phyloP scores from a whole-genome alignment of 2,797 vertebrate species.

The Syndactyla subalaris region DNA sequence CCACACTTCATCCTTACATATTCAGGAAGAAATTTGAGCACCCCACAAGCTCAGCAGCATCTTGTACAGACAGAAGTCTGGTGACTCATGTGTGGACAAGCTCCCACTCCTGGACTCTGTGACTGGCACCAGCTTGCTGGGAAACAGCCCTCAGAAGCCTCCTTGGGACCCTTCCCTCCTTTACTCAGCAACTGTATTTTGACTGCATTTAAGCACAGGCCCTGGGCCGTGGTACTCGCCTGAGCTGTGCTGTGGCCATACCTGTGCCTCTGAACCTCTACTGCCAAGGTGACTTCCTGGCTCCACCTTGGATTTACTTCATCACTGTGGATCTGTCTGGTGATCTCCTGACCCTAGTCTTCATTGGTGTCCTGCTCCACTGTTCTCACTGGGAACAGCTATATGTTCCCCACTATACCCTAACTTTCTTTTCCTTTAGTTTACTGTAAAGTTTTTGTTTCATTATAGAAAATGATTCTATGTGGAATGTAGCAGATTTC shows the following conservation, averaged over 20 bases:
- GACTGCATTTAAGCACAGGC: background rate
- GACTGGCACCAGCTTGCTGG: background rate
- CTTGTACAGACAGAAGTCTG: background rate
- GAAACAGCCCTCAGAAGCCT: background rate
- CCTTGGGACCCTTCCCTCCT: background rate
- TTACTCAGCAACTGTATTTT: background rate
- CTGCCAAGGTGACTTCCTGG: fast-evolving
- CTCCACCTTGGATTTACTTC: background rate
- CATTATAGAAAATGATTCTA: background rate
- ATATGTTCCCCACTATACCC: background rate
- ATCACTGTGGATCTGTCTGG: background rate
- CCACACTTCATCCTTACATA: background rate
- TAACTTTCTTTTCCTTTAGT: background rate
- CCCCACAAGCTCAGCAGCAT: background rate
- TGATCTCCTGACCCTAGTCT: background rate
- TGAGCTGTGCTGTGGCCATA: background rate
- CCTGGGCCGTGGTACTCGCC: background rate
- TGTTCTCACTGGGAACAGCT: background rate
- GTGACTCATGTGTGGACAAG: background rate
- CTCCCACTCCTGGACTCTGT: background rate
- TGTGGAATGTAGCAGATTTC: background rate
- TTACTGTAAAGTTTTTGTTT: background rate
- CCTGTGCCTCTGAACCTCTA: background rate
- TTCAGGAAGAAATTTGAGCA: background rate
- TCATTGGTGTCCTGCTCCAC: background rate